Percentiles rank a stretch among this genome's conserved stretches.
These are phyloP conservation scores for Aphis craccivora DNA, from an alignment of 1,140 invertebrate genomes.

Conservation along the genomic window DNA sequence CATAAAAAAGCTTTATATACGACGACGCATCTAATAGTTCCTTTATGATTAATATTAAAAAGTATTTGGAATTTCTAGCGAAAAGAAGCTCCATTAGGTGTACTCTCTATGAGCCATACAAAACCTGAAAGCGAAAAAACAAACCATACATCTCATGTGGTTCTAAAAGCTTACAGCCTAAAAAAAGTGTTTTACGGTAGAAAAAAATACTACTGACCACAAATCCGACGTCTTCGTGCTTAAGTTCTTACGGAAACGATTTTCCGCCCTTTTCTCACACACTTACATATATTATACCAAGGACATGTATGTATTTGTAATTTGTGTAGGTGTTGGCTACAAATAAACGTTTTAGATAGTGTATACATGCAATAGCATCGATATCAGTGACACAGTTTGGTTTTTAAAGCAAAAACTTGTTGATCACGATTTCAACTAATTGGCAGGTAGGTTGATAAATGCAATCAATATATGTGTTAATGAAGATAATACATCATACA, in stretches of 20 bases:
- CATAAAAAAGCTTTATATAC: constrained; percentile 5
- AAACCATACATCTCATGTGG: not conserved
- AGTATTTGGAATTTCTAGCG: constrained; percentile 5
- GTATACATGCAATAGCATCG: not conserved
- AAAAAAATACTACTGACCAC: not conserved
- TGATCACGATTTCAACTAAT: not conserved
- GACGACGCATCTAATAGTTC: not conserved
- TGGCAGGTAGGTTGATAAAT: not conserved
- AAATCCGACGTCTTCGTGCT: not conserved
- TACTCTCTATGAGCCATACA: not conserved
- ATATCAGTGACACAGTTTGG: not conserved
- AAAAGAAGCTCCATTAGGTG: not conserved
- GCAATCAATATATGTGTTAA: not conserved
- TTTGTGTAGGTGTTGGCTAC: not conserved
- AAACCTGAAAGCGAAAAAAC: not conserved
- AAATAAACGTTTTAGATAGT: not conserved
- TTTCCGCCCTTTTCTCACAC: not conserved
- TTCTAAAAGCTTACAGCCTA: not conserved
- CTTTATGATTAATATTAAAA: constrained; percentile 30
- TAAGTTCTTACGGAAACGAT: not conserved
- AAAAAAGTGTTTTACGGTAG: not conserved
- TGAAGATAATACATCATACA: not conserved
- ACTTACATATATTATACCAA: not conserved
- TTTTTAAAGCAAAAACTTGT: not conserved
- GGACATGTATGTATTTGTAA: not conserved